Conservation (phyloP, 1,140 invertebrate genomes). For the Drosophila parabipectinata region DNA sequence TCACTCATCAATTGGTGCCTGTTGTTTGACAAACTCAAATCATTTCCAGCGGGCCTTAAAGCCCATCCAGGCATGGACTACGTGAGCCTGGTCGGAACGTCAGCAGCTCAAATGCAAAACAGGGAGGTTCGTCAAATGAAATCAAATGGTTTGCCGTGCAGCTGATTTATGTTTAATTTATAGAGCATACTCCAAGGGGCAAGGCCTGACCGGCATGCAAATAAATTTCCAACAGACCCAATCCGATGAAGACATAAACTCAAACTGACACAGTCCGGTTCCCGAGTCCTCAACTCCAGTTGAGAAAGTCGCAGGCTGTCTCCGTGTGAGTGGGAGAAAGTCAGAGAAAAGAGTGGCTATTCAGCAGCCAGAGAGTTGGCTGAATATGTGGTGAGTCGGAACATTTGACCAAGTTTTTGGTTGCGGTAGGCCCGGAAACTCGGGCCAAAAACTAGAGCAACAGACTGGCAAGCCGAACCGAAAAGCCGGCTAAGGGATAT, state of each 20-base stretch:
- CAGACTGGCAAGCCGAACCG: constrained; percentile 22
- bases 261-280: constrained; percentile 42
- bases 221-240: constrained; percentile 68
- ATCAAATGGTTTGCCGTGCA: constrained; percentile 78
- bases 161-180: constrained; percentile 81
- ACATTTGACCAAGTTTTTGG: constrained; percentile 61
- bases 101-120: constrained; percentile 9
- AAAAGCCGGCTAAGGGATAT: constrained; percentile 37
- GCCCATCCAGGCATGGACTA: constrained; percentile 34
- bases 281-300: constrained; percentile 19
- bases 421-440: constrained; percentile 64
- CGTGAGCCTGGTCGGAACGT: constrained; percentile 31
- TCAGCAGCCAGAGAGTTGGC: constrained; percentile 18
- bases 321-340: constrained; percentile 1
- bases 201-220: constrained; percentile 77
- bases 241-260: constrained; percentile 75
- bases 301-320: constrained; percentile 5
- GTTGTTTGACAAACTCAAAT: constrained; percentile 20
- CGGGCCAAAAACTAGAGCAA: constrained; percentile 58
- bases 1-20: constrained; percentile 40
- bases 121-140: constrained; percentile 60
- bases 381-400: constrained; percentile 39
- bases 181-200: constrained; percentile 59
- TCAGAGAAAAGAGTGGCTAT: constrained; percentile 9
- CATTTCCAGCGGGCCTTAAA: constrained; percentile 7